These are phyloP conservation scores for Papilio aristodemus DNA, from an alignment of 1,140 invertebrate species.

Conservation along the genomic window DNA sequence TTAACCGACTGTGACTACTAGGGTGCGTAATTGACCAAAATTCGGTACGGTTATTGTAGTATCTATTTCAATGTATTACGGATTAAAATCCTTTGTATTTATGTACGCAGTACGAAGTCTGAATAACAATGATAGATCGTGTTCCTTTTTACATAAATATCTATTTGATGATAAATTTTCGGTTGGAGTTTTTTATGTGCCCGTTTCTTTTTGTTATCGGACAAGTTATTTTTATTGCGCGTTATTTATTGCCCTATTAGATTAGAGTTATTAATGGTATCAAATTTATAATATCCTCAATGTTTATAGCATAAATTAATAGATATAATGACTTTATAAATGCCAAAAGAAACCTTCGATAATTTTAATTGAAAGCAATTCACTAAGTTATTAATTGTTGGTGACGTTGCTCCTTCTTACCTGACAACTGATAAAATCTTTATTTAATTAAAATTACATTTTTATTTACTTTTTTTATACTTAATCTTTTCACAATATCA, in stretches of 20 bases:
- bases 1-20: conserved; percentile 28
- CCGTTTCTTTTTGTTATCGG: conserved; percentile 30
- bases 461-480: no score
- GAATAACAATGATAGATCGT: conserved; percentile 33
- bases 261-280: conserved; percentile 30
- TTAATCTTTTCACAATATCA: no score
- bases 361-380: conserved; percentile 11
- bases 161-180: conserved; percentile 34
- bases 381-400: conserved; percentile 4
- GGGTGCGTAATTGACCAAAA: conserved; percentile 12
- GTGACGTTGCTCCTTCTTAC: neutral
- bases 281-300: conserved; percentile 32
- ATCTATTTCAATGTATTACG: neutral
- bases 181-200: conserved; percentile 31
- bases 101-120: neutral
- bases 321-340: conserved; percentile 18
- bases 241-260: conserved; percentile 34
- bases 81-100: neutral
- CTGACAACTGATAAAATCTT: neutral
- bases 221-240: conserved; percentile 33
- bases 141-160: conserved; percentile 35
- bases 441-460: no score
- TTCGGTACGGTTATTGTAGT: neutral
- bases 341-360: conserved; percentile 12
- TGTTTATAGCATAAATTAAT: conserved; percentile 31